Evolutionary conservation across 2,797 vertebrate genomes (phyloP), one percentile per base, ranked within the genome.

Genomic region (Fistularia tabacaria): DNA sequence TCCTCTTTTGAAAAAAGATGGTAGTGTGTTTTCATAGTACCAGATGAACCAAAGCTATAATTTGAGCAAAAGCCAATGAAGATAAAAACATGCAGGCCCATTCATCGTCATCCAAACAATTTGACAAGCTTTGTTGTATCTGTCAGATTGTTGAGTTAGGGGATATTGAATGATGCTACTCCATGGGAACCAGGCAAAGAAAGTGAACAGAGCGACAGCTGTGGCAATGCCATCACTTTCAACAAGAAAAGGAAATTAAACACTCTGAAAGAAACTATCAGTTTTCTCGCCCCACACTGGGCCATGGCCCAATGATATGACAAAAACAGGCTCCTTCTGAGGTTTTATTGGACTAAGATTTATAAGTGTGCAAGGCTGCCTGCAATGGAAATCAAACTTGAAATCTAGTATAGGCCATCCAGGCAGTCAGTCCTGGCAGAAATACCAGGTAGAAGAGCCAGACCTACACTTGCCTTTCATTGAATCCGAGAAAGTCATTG

Each of bases 381-480:
- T 90, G 90, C 50, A 66, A 90, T 90, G 75, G 66, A 77, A 85
- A 90, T 91, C 76, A 83, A 64, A 80, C 63, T 71, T 69, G 66
- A 82, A 74, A 68, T 74, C 62, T 68, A 46, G 38, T 67, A 73
- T 68, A 66, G 72, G 70, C 70, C 75, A 74, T 83, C n/a, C n/a
- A n/a, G n/a, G n/a, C n/a, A n/a, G n/a, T n/a, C n/a, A n/a, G n/a
- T n/a, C n/a, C n/a, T n/a, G n/a, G n/a, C n/a, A n/a, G n/a, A n/a
- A n/a, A n/a, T n/a, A n/a, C 53, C 85, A 77, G 79, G 78, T 70
- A 78, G 53, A 59, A 38, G 50, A 77, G 56, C 59, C 77, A 75
- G 71, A 66, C 74, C 75, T 65, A 81, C 54, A 58, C 83, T 59
- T 14, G 62, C 67, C 83, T 72, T 67, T 66, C 73, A 57, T 59